Percentiles rank a stretch among this genome's conserved stretches.
Conservation (phyloP, 1,140 invertebrate genomes). For the Drosophila nigrodunni region DNA sequence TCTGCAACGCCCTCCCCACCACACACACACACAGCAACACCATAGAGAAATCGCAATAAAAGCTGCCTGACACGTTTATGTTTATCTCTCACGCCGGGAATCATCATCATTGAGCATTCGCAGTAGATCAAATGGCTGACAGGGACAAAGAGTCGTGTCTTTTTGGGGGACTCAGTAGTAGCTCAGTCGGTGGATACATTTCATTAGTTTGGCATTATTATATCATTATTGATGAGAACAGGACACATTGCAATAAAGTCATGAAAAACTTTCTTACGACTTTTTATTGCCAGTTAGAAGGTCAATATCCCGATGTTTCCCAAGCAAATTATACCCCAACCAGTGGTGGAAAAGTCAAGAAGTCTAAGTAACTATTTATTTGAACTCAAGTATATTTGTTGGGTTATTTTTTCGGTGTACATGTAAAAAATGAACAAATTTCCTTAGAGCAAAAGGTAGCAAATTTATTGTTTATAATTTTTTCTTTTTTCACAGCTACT, state of each 20-base stretch:
- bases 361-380: no score
- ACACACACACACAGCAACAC: background rate
- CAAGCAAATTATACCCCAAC: slow-evolving; percentile 5
- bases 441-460: no score
- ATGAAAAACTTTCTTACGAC: slow-evolving; percentile 1
- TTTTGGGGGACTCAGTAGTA: background rate
- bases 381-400: no score
- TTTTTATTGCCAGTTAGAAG: slow-evolving; percentile 8
- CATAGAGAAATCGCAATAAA: slow-evolving; percentile 63
- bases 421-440: no score
- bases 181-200: slow-evolving; percentile 47
- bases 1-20: background rate
- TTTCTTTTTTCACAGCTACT: background rate
- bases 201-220: slow-evolving; percentile 50
- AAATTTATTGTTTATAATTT: no score
- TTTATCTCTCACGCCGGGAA: slow-evolving; percentile 44
- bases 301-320: background rate
- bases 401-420: no score
- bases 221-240: slow-evolving; percentile 41
- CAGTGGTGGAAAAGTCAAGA: background rate
- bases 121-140: slow-evolving; percentile 70
- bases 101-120: slow-evolving; percentile 40
- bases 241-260: slow-evolving; percentile 16
- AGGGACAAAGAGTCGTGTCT: slow-evolving; percentile 8
- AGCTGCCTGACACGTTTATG: slow-evolving; percentile 67